Percentiles rank a stretch among this genome's conserved stretches.
Conservation (phyloP, 2,113 vertebrate genomes). For the Ailurus styani region DNA sequence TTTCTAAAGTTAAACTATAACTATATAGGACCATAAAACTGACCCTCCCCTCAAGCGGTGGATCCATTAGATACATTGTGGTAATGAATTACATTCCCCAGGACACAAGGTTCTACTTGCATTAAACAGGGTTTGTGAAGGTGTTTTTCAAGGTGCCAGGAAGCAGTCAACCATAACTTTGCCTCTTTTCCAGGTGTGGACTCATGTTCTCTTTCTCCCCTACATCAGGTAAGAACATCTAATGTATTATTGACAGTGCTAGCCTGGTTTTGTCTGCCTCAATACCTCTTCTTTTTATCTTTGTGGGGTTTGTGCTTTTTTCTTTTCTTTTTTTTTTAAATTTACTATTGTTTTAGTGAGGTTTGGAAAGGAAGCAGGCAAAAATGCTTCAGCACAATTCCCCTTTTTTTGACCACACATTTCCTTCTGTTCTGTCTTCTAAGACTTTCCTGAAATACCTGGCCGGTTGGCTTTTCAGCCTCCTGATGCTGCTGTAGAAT, state of each 20-base stretch:
- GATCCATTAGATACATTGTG: background rate
- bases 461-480: background rate
- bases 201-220: background rate
- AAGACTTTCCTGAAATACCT: background rate
- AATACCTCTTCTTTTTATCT: background rate
- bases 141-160: background rate
- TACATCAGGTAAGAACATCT: background rate
- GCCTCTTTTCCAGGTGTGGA: background rate
- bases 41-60: background rate
- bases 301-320: background rate
- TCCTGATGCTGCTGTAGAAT: background rate
- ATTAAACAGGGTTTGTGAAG: background rate
- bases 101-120: background rate
- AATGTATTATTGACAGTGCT: background rate
- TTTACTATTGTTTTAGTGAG: background rate
- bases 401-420: background rate
- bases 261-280: background rate
- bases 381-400: background rate
- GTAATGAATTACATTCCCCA: background rate
- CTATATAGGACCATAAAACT: conserved; percentile 49
- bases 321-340: background rate
- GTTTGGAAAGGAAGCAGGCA: background rate
- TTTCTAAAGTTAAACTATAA: conserved; percentile 51
- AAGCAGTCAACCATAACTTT: background rate
- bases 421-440: background rate